Conservation (phyloP, 1,140 invertebrate genomes). For the Anadara kagoshimensis region DNA sequence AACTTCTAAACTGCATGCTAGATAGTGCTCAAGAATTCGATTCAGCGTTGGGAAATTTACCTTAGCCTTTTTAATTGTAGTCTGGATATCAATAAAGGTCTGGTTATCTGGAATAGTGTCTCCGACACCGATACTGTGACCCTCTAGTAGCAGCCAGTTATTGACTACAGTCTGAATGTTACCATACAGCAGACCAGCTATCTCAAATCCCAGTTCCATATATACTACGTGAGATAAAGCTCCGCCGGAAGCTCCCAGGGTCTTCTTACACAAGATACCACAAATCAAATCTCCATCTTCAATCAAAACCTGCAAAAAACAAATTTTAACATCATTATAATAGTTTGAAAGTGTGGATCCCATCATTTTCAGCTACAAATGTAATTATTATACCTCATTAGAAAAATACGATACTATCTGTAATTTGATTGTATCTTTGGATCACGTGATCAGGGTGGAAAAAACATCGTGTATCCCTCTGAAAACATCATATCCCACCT, state of each 20-base stretch:
- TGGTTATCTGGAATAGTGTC: conserved; percentile 99
- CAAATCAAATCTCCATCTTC: conserved; percentile 96
- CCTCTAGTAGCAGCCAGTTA: conserved; percentile 98
- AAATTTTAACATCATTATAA: background rate
- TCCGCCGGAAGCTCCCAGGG: conserved; percentile 95
- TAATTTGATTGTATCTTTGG: too few species aligned
- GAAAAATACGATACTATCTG: too few species aligned
- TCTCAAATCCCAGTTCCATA: conserved; percentile 96
- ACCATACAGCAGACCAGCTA: conserved; percentile 96
- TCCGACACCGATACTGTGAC: conserved; percentile 98
- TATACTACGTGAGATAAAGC: conserved; percentile 98
- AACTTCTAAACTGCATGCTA: too few species aligned
- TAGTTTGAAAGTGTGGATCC: too few species aligned
- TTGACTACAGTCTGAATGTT: conserved; percentile 99
- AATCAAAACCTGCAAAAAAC: conserved; percentile 84
- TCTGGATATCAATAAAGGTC: conserved; percentile 98
- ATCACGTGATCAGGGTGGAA: too few species aligned
- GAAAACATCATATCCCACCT: too few species aligned
- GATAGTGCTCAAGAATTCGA: too few species aligned
- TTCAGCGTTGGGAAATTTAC: too few species aligned
- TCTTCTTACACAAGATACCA: conserved; percentile 98
- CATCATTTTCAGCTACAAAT: too few species aligned
- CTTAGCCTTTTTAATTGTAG: conserved; percentile 98
- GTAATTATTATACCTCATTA: too few species aligned
- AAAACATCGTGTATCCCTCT: too few species aligned